These are phyloP conservation scores for Larimichthys polyactis DNA, from an alignment of 2,113 vertebrate genomes.

Conservation along the genomic window DNA sequence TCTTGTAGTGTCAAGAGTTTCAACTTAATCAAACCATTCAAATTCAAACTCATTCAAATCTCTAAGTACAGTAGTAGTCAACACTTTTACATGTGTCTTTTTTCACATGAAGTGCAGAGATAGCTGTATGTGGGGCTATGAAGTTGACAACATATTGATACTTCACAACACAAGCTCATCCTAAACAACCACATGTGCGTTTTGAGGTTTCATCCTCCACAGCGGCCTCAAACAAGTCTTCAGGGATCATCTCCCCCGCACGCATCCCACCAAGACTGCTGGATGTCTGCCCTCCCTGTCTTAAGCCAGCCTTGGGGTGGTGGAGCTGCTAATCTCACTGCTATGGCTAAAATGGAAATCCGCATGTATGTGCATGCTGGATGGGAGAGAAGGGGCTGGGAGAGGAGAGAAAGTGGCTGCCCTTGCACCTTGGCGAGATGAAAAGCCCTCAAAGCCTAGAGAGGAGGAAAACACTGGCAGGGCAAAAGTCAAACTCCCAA, in stretches of 20 bases:
- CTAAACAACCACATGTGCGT: constrained; percentile 51
- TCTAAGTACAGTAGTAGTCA: background rate
- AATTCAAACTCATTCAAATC: background rate
- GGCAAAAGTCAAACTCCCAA: constrained; percentile 84
- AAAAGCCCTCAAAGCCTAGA: constrained; percentile 81
- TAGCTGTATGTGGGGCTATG: constrained; percentile 47
- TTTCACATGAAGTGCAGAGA: background rate
- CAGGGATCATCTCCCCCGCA: constrained; percentile 70
- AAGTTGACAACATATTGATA: constrained; percentile 63
- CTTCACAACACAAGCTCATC: constrained; percentile 58
- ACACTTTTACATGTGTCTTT: background rate
- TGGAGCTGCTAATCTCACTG: constrained; percentile 69
- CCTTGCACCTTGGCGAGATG: constrained; percentile 82
- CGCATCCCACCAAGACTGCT: constrained; percentile 76
- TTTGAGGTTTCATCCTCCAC: constrained; percentile 70
- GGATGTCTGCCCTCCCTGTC: constrained; percentile 70
- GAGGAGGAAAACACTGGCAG: constrained; percentile 76
- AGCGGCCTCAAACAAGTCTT: constrained; percentile 73
- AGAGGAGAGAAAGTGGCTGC: constrained; percentile 77
- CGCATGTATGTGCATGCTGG: constrained; percentile 42
- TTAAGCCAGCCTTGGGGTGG: constrained; percentile 79
- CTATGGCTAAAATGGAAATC: constrained; percentile 82
- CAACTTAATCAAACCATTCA: background rate
- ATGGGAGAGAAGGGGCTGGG: constrained; percentile 58
- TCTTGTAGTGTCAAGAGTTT: background rate